Conservation (phyloP, 2,113 vertebrate genomes). For the Oplegnathus fasciatus region DNA sequence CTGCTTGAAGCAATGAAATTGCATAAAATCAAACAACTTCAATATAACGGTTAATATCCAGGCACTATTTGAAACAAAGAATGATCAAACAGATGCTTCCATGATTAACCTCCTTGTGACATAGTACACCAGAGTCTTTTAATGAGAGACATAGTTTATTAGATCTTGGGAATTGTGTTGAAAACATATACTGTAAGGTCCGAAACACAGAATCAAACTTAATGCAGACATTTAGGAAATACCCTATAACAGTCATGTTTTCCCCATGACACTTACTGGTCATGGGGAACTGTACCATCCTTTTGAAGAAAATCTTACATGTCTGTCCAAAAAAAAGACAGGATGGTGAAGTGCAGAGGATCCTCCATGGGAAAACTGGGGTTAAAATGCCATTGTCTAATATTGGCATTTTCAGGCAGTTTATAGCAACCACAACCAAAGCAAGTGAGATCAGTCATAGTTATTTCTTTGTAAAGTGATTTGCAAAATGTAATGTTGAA, state of each 20-base stretch:
- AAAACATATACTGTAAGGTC: background rate
- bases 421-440: background rate
- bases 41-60: background rate
- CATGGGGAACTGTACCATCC: background rate
- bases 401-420: background rate
- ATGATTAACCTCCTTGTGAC: constrained; percentile 22
- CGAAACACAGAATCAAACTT: background rate
- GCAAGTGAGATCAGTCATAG: background rate
- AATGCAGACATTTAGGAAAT: background rate
- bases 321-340: background rate
- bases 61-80: constrained; percentile 29
- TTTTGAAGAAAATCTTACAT: background rate
- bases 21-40: background rate
- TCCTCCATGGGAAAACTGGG: background rate
- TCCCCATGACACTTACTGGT: background rate
- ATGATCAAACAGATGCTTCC: constrained; percentile 20
- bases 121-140: background rate
- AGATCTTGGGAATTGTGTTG: background rate
- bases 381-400: background rate
- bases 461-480: background rate
- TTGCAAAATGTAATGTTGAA: background rate
- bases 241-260: background rate
- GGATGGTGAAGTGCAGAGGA: background rate
- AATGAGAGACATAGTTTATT: constrained; percentile 14
- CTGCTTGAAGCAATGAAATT: background rate